Conservation (phyloP, 2,113 vertebrate genomes). For the Lepus timidus region DNA sequence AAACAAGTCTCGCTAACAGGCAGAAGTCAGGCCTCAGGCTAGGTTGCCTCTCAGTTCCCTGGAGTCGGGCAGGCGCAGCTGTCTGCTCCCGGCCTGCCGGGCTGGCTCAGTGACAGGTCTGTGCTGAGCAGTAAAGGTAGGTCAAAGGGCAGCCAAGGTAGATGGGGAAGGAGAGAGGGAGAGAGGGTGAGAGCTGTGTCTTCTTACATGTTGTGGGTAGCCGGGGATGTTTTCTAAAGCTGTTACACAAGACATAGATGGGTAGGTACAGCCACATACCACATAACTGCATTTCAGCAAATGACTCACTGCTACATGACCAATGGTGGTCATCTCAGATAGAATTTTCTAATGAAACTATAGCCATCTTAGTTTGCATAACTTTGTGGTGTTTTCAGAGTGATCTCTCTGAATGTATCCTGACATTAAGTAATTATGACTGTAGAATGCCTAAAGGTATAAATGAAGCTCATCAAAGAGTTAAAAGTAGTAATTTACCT, state of each 20-base stretch:
- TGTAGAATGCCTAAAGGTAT: neutral
- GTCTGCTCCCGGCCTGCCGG: conserved; percentile 44
- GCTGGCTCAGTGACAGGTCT: conserved; percentile 55
- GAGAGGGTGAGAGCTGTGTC: neutral
- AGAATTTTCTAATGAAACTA: no score
- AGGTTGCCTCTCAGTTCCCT: neutral
- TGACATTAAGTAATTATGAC: neutral
- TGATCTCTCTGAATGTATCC: neutral
- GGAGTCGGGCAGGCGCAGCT: conserved; percentile 17
- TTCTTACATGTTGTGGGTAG: neutral
- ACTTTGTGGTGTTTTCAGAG: neutral
- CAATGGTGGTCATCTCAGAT: no score
- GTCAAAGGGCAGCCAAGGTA: conserved; percentile 65
- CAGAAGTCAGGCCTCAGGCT: neutral
- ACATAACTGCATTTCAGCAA: neutral
- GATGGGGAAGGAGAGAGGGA: neutral
- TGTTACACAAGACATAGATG: neutral
- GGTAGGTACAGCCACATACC: neutral
- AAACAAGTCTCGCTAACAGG: neutral
- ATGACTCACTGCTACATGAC: no score
- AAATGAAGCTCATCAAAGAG: neutral
- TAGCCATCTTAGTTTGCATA: neutral
- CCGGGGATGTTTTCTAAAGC: neutral
- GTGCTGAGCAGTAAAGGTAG: conserved; percentile 59
- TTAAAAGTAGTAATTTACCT: neutral